phyloP scores from a whole-genome alignment of 2,888 invertebrate genomes.

The Alloscopus bannaensis region DNA sequence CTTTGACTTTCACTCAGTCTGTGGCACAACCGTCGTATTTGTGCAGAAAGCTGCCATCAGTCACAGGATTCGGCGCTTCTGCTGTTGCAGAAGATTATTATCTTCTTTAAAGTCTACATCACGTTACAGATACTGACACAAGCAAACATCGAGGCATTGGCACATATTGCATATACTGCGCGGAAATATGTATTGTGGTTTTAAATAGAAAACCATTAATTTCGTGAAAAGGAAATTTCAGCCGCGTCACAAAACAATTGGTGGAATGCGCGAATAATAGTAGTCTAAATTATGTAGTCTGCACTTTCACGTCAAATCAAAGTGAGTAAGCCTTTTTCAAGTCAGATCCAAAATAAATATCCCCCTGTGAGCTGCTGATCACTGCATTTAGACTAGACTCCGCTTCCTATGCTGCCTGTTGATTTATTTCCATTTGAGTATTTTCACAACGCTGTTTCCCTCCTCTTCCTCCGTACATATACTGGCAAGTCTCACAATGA shows the following conservation, averaged over 20 bases:
- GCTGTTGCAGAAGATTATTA: not conserved
- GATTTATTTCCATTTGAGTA: slow-evolving; percentile 3
- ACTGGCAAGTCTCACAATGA: no score
- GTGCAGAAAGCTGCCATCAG: not conserved
- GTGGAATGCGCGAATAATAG: not conserved
- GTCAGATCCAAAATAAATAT: slow-evolving; percentile 10
- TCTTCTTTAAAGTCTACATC: not conserved
- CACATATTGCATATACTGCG: not conserved
- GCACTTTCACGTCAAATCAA: not conserved
- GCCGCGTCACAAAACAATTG: not conserved
- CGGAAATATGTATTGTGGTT: not conserved
- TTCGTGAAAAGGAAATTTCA: not conserved
- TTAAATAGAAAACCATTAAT: not conserved
- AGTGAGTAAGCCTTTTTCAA: not conserved
- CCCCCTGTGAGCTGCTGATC: not conserved
- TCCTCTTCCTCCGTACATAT: no score
- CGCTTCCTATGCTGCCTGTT: not conserved
- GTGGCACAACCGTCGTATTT: not conserved
- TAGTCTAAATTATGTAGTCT: not conserved
- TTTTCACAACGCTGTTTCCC: no score
- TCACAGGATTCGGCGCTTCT: not conserved
- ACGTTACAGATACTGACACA: no score
- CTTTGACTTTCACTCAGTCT: not conserved
- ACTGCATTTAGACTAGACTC: not conserved
- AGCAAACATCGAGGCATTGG: not conserved